A percentile compares a stretch with the other conserved stretches of the same genome.
These are phyloP conservation scores for Herpailurus yagouaroundi DNA, from an alignment of 2,113 vertebrate species.

Conservation along the genomic window DNA sequence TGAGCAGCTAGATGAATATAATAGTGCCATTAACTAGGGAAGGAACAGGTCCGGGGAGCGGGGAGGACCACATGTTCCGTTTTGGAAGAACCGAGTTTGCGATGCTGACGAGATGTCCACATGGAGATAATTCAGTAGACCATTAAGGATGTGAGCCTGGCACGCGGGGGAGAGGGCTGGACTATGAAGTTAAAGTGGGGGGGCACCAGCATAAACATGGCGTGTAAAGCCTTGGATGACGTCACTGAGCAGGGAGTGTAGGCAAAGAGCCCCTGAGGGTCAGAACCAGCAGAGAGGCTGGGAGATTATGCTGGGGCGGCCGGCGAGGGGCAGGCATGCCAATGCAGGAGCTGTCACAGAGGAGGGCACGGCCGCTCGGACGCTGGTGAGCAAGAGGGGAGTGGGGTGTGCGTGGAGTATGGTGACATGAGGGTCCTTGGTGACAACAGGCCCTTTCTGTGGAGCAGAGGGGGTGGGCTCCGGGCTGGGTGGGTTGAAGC, in stretches of 20 bases:
- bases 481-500: background rate
- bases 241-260: background rate
- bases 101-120: background rate
- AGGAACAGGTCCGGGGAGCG: too few species aligned
- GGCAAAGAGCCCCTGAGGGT: background rate
- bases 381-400: background rate
- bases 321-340: background rate
- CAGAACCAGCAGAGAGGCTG: background rate
- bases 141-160: background rate
- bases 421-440: background rate
- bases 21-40: background rate
- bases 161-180: background rate
- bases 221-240: background rate
- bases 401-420: too few species aligned
- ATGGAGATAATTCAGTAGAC: background rate
- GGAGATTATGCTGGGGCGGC: background rate
- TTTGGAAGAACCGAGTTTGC: background rate
- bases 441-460: background rate
- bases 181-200: background rate
- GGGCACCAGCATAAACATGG: background rate
- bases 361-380: background rate
- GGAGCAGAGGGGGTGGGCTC: background rate
- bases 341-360: background rate
- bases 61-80: background rate
- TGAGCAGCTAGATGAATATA: background rate